phyloP scores from a whole-genome alignment of 2,113 vertebrate species.

The Rafetus swinhoei region DNA sequence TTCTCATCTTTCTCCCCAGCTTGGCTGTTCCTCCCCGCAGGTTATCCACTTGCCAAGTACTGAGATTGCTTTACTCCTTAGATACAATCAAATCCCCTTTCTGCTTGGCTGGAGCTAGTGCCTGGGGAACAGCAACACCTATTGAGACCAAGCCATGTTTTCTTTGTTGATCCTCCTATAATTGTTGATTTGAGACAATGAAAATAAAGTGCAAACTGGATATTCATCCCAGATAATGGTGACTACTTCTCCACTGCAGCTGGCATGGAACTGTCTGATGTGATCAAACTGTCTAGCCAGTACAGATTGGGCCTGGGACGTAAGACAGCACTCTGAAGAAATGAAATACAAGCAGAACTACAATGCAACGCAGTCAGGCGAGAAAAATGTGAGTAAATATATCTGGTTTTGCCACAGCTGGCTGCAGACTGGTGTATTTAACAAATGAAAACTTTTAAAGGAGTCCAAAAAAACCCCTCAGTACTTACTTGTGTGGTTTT shows the following conservation, averaged over 20 bases:
- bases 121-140: not conserved
- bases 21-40: not conserved
- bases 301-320: not conserved
- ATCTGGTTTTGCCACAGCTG: not conserved
- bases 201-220: not conserved
- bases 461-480: not conserved
- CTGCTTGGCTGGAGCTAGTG: not conserved
- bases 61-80: not conserved
- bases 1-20: not conserved
- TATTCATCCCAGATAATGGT: not conserved
- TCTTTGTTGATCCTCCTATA: not conserved
- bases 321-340: not conserved
- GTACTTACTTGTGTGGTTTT: slow-evolving; percentile 92
- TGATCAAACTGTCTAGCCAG: not conserved
- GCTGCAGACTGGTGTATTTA: not conserved
- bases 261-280: not conserved
- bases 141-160: not conserved
- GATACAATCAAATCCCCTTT: not conserved
- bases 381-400: not conserved
- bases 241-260: not conserved
- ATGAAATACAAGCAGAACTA: not conserved
- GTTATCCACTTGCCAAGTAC: not conserved
- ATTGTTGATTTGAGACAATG: not conserved
- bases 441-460: not conserved
- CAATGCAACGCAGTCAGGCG: not conserved